Conservation (phyloP, 1,140 invertebrate genomes). For the Acromyrmex heyeri region DNA sequence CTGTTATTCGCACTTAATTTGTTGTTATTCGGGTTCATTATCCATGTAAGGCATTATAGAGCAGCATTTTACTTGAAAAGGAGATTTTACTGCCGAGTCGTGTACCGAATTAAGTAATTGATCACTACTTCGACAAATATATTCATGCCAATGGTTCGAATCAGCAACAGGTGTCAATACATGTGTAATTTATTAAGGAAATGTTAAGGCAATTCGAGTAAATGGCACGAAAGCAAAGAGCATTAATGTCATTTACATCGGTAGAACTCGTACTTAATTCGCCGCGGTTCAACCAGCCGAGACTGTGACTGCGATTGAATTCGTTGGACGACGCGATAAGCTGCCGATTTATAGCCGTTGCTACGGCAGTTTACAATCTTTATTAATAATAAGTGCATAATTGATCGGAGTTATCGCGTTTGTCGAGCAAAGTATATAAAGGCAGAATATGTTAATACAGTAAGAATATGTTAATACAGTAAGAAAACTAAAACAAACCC, state of each 20-base stretch:
- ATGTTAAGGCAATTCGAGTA: background rate
- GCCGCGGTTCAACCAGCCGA: slow-evolving; percentile 16
- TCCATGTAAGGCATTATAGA: background rate
- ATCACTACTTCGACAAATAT: slow-evolving; percentile 18
- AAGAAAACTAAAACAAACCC: background rate
- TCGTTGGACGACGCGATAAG: slow-evolving; percentile 23
- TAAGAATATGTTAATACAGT: background rate
- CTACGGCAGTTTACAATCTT: background rate
- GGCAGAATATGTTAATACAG: background rate
- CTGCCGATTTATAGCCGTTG: slow-evolving; percentile 30
- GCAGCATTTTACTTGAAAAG: background rate
- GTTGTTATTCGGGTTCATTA: slow-evolving; percentile 17
- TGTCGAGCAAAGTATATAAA: background rate
- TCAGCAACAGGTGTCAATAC: slow-evolving; percentile 39
- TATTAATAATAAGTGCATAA: slow-evolving; percentile 49
- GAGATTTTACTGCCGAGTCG: background rate
- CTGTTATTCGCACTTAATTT: background rate
- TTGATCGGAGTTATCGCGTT: slow-evolving; percentile 46
- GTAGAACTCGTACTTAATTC: slow-evolving; percentile 28
- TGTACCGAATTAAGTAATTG: slow-evolving; percentile 37
- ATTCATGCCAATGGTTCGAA: slow-evolving; percentile 27
- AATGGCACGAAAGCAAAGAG: slow-evolving; percentile 3
- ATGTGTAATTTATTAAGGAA: slow-evolving; percentile 42
- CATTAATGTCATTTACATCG: slow-evolving; percentile 36
- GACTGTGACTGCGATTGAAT: slow-evolving; percentile 49